Evolutionary conservation across 2,113 vertebrate genomes (phyloP).

Genomic region (Vidua macroura): DNA sequence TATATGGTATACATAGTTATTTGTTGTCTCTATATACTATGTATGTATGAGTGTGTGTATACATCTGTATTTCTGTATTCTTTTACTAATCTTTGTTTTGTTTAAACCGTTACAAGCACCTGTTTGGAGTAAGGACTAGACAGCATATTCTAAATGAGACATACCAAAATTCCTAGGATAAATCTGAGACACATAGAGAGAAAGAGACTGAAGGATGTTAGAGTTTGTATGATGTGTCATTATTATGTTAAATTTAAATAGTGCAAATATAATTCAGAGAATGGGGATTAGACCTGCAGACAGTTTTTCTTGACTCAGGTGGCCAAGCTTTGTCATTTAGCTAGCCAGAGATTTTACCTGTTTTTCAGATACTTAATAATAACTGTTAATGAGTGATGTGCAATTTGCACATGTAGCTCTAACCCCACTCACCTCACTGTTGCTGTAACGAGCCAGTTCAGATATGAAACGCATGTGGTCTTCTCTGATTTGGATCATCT

Average conservation of each 20-base stretch:
- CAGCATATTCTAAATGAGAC: not conserved
- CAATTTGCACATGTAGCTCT: not conserved
- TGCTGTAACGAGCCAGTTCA: slow-evolving; percentile 96
- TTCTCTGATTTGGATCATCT: slow-evolving; percentile 98
- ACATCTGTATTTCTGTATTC: not conserved
- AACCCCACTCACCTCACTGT: slow-evolving; percentile 86
- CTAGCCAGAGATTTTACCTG: not conserved
- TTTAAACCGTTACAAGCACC: not conserved
- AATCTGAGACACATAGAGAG: not conserved
- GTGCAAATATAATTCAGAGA: not conserved
- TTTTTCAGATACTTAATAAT: not conserved
- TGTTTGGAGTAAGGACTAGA: not conserved
- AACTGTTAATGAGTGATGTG: not conserved
- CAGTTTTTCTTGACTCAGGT: not conserved
- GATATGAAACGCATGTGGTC: slow-evolving; percentile 99
- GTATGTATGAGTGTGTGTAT: not conserved
- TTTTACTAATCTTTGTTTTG: not conserved
- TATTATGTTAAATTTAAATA: not conserved
- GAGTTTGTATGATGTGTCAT: not conserved
- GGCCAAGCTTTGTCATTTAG: not conserved
- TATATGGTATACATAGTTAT: not conserved
- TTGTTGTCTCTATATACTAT: not conserved
- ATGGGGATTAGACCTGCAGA: not conserved
- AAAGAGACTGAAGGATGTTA: not conserved
- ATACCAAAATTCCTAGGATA: not conserved